These are phyloP conservation scores for Diplodus puntazzo DNA, from an alignment of 2,797 vertebrate species.

Conservation along the genomic window DNA sequence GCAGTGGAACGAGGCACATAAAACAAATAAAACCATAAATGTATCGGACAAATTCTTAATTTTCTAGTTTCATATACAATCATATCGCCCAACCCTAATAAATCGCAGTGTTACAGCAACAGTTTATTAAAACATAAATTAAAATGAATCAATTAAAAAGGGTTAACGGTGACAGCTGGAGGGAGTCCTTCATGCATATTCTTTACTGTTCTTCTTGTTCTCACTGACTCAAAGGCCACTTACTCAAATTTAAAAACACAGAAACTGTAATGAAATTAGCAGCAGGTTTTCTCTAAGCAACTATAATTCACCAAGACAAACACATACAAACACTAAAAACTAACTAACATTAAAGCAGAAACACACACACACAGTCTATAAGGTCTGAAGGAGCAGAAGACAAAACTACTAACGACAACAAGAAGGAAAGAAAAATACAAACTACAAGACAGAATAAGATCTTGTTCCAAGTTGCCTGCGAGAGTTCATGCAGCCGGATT, in stretches of 20 bases:
- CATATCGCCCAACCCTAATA: background rate
- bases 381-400: background rate
- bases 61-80: background rate
- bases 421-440: background rate
- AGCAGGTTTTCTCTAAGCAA: background rate
- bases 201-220: background rate
- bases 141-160: background rate
- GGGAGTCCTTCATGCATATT: background rate
- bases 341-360: background rate
- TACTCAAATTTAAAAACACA: background rate
- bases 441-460: background rate
- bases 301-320: background rate
- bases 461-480: conserved; percentile 60
- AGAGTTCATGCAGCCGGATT: conserved; percentile 4
- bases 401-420: background rate
- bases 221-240: background rate
- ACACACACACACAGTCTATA: background rate
- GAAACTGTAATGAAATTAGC: background rate
- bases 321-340: conserved; percentile 8
- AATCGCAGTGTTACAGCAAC: background rate
- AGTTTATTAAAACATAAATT: background rate
- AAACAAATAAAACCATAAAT: no score
- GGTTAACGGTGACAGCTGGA: background rate
- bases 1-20: background rate
- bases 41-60: background rate